Conservation (phyloP, 2,113 vertebrate genomes). For the Scartelaos histophorus region DNA sequence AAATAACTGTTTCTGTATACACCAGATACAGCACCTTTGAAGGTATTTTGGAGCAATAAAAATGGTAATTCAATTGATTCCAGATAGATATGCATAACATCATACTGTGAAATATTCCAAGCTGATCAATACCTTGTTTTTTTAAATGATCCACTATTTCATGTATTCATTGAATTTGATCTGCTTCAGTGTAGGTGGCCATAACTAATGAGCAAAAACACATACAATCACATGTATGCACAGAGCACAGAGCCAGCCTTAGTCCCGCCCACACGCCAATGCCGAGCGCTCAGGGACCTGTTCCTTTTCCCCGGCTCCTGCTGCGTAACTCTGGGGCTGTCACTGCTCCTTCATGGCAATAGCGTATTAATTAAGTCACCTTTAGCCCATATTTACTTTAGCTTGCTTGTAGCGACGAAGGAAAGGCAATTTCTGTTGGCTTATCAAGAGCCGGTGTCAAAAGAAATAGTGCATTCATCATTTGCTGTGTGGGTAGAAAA, state of each 20-base stretch:
- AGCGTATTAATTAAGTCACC: constrained; percentile 37
- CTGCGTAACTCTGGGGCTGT: constrained; percentile 39
- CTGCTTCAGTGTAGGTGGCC: constrained; percentile 11
- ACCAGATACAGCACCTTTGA: no score
- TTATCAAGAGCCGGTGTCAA: constrained; percentile 15
- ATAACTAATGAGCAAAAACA: constrained; percentile 28
- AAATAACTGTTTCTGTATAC: no score
- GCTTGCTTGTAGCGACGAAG: constrained; percentile 18
- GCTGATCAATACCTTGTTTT: neutral
- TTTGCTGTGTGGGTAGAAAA: neutral
- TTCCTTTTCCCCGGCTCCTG: constrained; percentile 24
- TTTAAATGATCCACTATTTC: neutral
- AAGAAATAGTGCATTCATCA: constrained; percentile 16
- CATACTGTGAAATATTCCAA: neutral
- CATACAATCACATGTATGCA: constrained; percentile 19
- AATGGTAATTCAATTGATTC: no score
- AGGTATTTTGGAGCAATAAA: no score
- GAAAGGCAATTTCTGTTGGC: constrained; percentile 10
- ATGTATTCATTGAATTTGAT: neutral
- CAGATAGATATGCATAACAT: no score
- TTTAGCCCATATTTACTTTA: constrained; percentile 36
- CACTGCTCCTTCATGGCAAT: constrained; percentile 13
- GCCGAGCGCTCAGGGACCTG: constrained; percentile 22
- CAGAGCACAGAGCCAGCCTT: neutral
- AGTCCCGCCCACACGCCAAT: neutral